phyloP scores from a whole-genome alignment of 2,888 invertebrate genomes.

The Abscondita cerata region DNA sequence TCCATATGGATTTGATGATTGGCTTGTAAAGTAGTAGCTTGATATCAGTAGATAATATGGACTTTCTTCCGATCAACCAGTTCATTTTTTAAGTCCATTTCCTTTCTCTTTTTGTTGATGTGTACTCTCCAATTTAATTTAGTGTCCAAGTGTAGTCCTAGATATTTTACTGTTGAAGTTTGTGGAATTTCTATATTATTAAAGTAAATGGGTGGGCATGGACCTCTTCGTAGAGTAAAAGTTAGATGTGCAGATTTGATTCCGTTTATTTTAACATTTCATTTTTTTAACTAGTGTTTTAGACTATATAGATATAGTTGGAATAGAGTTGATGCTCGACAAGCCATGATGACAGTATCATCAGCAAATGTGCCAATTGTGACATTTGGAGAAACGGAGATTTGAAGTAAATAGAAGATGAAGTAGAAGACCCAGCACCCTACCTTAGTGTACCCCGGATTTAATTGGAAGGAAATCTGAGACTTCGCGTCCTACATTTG shows the following conservation, averaged over 20 bases:
- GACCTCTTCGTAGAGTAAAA: conserved; percentile 28
- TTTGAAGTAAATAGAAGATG: no score
- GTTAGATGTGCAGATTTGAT: conserved; percentile 34
- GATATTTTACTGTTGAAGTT: not conserved
- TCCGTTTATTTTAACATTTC: conserved; percentile 34
- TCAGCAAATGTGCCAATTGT: conserved; percentile 6
- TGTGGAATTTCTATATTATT: conserved; percentile 6
- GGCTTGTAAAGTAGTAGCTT: conserved; percentile 14
- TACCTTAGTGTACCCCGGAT: no score
- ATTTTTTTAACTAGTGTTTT: conserved; percentile 25
- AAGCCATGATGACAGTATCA: not conserved
- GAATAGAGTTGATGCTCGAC: not conserved
- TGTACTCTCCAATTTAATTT: conserved; percentile 28
- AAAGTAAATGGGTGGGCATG: conserved; percentile 19
- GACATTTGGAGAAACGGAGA: no score
- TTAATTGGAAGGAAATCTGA: no score
- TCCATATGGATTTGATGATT: conserved; percentile 8
- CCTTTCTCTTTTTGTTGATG: conserved; percentile 26
- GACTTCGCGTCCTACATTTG: no score
- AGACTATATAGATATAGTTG: conserved; percentile 12
- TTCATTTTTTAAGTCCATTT: conserved; percentile 24
- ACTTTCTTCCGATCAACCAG: conserved; percentile 18
- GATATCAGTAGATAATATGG: conserved; percentile 3
- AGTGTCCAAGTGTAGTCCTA: conserved; percentile 4
- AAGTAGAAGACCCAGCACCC: no score